These are phyloP conservation scores for Macaca mulatta DNA, from an alignment of 2,113 vertebrate species.

Conservation along the genomic window DNA sequence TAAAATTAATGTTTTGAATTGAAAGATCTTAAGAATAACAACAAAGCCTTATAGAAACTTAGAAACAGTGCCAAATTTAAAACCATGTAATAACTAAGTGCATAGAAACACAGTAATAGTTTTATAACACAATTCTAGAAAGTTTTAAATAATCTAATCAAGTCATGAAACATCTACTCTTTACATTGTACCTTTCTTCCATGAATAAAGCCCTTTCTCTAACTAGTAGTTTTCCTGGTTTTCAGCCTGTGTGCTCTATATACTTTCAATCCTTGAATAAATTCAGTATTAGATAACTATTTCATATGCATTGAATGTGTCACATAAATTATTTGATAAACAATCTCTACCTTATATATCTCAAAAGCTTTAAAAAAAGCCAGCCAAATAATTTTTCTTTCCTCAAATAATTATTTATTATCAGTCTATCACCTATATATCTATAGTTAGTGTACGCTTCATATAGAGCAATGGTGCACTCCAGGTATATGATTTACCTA, in stretches of 20 bases:
- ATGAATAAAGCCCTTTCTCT: conserved; percentile 32
- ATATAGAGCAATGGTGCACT: background rate
- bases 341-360: conserved; percentile 26
- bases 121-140: background rate
- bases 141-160: conserved; percentile 23
- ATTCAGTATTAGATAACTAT: conserved; percentile 72
- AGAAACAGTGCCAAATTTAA: conserved; percentile 25
- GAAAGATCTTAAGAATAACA: conserved; percentile 41
- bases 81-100: conserved; percentile 40
- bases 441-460: background rate
- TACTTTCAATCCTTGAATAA: conserved; percentile 81
- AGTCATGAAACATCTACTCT: conserved; percentile 5
- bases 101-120: background rate
- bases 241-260: conserved; percentile 64
- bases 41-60: conserved; percentile 26
- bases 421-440: background rate
- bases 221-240: conserved; percentile 64
- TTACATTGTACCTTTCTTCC: conserved; percentile 73
- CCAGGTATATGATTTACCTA: background rate
- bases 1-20: conserved; percentile 30
- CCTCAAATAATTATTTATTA: background rate
- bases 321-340: background rate
- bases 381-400: background rate
- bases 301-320: conserved; percentile 47
- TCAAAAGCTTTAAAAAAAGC: conserved; percentile 35